A percentile compares a stretch with the other conserved stretches of the same genome.
Evolutionary conservation across 2,113 vertebrate species (phyloP).

Genomic region (Campylorhamphus procurvoides): DNA sequence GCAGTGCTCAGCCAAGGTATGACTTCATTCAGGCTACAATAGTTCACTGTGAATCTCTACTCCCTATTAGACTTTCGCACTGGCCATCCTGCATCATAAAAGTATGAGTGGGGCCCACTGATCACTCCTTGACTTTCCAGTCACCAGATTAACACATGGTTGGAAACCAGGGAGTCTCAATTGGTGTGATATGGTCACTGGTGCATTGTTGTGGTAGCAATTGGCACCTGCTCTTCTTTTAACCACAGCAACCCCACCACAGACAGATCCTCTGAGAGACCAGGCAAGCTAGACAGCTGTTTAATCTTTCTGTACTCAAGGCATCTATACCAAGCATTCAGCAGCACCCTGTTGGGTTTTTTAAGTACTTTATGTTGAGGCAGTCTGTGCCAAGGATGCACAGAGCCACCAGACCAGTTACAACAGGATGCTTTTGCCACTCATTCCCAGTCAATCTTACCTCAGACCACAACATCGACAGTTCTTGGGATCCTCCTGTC

Average conservation of each 20-base stretch:
- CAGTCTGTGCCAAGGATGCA: neutral
- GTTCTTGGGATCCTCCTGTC: neutral
- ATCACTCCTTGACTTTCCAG: neutral
- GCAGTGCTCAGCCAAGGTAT: neutral
- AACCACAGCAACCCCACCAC: neutral
- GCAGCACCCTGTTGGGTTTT: neutral
- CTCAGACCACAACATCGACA: neutral
- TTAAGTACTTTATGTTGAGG: neutral
- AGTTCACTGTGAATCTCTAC: neutral
- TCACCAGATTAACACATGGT: neutral
- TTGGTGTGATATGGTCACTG: accelerated
- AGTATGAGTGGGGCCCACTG: neutral
- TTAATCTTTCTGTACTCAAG: neutral
- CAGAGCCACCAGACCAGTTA: neutral
- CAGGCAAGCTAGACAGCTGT: neutral
- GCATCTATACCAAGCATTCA: neutral
- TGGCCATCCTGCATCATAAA: neutral
- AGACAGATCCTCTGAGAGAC: neutral
- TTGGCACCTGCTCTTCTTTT: neutral
- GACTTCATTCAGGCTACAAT: neutral
- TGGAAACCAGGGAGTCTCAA: neutral
- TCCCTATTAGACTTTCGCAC: neutral
- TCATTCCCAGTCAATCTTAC: neutral
- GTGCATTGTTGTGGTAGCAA: neutral
- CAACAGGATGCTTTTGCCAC: neutral